Conservation (phyloP, 2,888 invertebrate species). For the Pseudeuparius sepicola region DNA sequence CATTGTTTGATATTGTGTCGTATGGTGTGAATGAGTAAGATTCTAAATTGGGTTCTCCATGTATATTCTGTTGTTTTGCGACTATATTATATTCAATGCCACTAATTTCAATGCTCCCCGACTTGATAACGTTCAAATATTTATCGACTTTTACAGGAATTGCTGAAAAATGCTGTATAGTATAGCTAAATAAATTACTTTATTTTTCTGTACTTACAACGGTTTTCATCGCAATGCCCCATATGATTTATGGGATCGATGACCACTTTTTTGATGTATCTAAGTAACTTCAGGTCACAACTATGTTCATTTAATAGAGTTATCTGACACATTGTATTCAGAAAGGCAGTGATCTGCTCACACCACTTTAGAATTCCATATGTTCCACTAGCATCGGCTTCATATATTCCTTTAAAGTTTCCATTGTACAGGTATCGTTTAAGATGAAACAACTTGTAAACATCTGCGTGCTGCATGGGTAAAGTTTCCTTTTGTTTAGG, state of each 20-base stretch:
- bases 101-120: slow-evolving; percentile 50
- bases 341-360: slow-evolving; percentile 57
- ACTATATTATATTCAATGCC: slow-evolving; percentile 50
- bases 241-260: slow-evolving; percentile 44
- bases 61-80: slow-evolving; percentile 38
- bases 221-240: background rate
- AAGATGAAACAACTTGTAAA: slow-evolving; percentile 42
- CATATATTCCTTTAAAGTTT: slow-evolving; percentile 42
- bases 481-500: slow-evolving; percentile 10
- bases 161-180: slow-evolving; percentile 27
- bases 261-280: slow-evolving; percentile 44
- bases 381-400: slow-evolving; percentile 38
- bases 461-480: slow-evolving; percentile 19
- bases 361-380: slow-evolving; percentile 43
- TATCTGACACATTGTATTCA: slow-evolving; percentile 61
- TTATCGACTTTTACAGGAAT: slow-evolving; percentile 36
- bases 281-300: slow-evolving; percentile 45
- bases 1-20: slow-evolving; percentile 25
- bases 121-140: slow-evolving; percentile 36
- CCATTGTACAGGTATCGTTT: slow-evolving; percentile 47
- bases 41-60: slow-evolving; percentile 45
- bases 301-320: slow-evolving; percentile 42
- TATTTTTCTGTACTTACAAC: too few relatives aligned
- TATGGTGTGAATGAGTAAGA: slow-evolving; percentile 46
- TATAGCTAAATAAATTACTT: too few relatives aligned